A percentile compares a stretch with the other conserved stretches of the same genome.
Evolutionary conservation across 1,140 invertebrate genomes (phyloP).

Genomic region (Anastrepha ludens): DNA sequence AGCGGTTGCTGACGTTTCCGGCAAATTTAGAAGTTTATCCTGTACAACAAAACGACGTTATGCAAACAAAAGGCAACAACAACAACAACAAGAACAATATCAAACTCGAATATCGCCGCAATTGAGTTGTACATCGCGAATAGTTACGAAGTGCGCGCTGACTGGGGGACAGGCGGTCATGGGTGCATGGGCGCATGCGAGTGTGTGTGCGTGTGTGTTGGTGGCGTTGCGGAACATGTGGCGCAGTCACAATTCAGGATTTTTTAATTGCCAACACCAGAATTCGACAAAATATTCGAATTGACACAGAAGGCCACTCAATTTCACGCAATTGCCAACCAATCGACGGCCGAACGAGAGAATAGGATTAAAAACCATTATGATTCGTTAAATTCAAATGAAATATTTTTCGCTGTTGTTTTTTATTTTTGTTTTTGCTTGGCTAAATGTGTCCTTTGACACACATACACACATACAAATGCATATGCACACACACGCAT

Average conservation of each 20-base stretch:
- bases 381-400: slow-evolving; percentile 50
- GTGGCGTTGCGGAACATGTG: slow-evolving; percentile 12
- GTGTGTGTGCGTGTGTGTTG: not conserved
- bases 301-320: slow-evolving; percentile 47
- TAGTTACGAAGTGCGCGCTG: not conserved
- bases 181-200: not conserved
- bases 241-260: slow-evolving; percentile 49
- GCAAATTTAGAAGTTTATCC: slow-evolving; percentile 51
- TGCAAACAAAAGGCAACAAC: not conserved
- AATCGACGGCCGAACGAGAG: slow-evolving; percentile 36
- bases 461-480: not conserved
- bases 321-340: slow-evolving; percentile 49
- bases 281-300: slow-evolving; percentile 47
- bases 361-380: slow-evolving; percentile 50
- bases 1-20: slow-evolving; percentile 47
- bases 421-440: not conserved
- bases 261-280: slow-evolving; percentile 52
- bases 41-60: not conserved
- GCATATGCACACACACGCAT: not conserved
- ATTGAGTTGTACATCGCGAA: slow-evolving; percentile 26
- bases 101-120: slow-evolving; percentile 17
- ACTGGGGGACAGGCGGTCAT: no score
- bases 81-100: not conserved
- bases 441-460: not conserved
- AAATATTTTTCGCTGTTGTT: slow-evolving; percentile 21